Base-by-base conservation (phyloP, 2,113 vertebrate species). In the Fregetta grallaria region DNA sequence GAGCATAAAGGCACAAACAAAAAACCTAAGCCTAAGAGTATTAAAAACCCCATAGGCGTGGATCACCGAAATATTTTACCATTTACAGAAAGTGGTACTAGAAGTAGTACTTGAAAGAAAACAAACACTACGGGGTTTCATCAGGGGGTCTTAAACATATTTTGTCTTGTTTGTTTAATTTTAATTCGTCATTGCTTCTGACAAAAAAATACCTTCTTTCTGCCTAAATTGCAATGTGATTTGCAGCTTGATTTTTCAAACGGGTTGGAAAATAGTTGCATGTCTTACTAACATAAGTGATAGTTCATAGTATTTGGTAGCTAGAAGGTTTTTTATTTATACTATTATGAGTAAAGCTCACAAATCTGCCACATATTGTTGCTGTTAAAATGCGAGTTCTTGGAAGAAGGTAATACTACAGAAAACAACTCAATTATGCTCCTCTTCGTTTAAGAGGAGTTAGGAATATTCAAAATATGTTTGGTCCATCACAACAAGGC, bases 301-400 rank as follows among this genome's bases (percentile, higher is more conserved):
- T 22, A 84, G 23, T n/a, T 82, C 22, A 62, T 2, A 58, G 17
- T 40, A 73, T 71, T 53, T 40, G 14, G 38, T 66, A 66, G 30
- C 30, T 36, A n/a, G 11, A 22, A 70, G 11, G 8, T 8, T 68
- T 83, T 26, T 26, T 42, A 38, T 55, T 86, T 70, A 70, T 14
- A 34, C 10, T 30, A 20, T 12, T 56, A 44, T 1, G 8, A 79
- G 36, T 42, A 63, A 52, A 75, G 13, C 8, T 73, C 45, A 74
- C 5, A 55, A 38, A 26, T 26, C 11, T 4, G 3, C 22, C 22
- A n/a, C 5, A 20, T 16, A 38, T 2, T 7, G 0, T 18, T 30
- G n/a, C 44, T 55, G 22, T 20, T 63, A 71, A 50, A 80, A 58
- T 29, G 9, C 1, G 3, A 90, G 49, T 30, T 87, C 65, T 62